Percentiles rank a stretch among this genome's conserved stretches.
phyloP scores from a whole-genome alignment of 2,113 vertebrate species.

The Corvus hawaiiensis region DNA sequence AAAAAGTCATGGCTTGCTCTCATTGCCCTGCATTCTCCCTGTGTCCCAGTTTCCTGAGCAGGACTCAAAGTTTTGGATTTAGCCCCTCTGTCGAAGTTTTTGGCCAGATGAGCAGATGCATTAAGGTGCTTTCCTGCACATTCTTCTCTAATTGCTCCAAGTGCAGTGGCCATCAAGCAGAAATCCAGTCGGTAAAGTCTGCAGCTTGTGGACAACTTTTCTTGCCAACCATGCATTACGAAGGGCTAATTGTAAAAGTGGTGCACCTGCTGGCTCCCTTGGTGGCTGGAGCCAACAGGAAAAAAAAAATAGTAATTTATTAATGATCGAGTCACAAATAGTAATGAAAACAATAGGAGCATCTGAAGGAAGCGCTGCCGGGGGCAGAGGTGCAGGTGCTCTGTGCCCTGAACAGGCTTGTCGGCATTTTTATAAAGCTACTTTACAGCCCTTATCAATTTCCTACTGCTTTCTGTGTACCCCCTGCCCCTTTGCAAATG shows the following conservation, averaged over 20 bases:
- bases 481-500: slow-evolving; percentile 65
- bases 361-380: slow-evolving; percentile 64
- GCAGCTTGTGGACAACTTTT: slow-evolving; percentile 67
- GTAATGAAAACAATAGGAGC: slow-evolving; percentile 71
- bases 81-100: background rate
- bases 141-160: slow-evolving; percentile 57
- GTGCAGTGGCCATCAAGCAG: background rate
- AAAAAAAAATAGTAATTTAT: slow-evolving; percentile 61
- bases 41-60: background rate
- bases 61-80: background rate
- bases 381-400: slow-evolving; percentile 67
- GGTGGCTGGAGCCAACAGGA: slow-evolving; percentile 58
- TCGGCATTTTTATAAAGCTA: slow-evolving; percentile 71
- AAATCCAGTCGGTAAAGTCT: slow-evolving; percentile 53
- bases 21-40: background rate
- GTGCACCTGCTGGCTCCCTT: slow-evolving; percentile 75
- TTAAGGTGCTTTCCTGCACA: slow-evolving; percentile 26
- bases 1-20: background rate
- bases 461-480: slow-evolving; percentile 58
- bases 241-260: slow-evolving; percentile 76
- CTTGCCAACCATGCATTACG: slow-evolving; percentile 72
- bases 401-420: slow-evolving; percentile 59
- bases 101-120: background rate
- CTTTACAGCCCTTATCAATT: slow-evolving; percentile 66
- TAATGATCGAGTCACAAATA: slow-evolving; percentile 76